Conservation (phyloP, 2,113 vertebrate genomes). For the Pavo muticus region DNA sequence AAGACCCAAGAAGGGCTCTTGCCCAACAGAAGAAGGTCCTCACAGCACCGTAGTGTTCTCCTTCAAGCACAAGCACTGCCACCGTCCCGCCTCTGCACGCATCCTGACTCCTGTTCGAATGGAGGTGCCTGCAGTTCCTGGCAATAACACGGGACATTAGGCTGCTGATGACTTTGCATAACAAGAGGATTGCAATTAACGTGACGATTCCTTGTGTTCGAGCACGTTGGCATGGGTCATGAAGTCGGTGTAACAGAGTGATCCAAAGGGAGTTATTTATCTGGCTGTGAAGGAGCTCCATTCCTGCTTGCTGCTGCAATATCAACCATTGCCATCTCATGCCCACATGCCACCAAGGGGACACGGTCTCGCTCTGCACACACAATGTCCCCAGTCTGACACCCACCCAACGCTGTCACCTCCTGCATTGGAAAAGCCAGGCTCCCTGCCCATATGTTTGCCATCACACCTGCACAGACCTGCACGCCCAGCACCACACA, state of each 20-base stretch:
- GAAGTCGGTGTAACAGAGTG: not conserved
- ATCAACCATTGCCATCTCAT: not conserved
- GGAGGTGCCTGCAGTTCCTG: not conserved
- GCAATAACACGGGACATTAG: constrained; percentile 73
- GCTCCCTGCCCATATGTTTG: not conserved
- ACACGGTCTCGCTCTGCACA: rapidly evolving
- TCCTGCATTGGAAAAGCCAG: not conserved
- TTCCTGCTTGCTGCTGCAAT: rapidly evolving
- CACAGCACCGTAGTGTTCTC: not conserved
- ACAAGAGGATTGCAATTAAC: constrained; percentile 68
- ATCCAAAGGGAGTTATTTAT: not conserved
- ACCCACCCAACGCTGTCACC: not conserved
- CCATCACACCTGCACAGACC: not conserved
- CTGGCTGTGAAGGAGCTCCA: not conserved
- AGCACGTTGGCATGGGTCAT: constrained; percentile 38
- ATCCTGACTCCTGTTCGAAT: not conserved
- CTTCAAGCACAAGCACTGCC: not conserved
- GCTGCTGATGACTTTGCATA: constrained; percentile 58
- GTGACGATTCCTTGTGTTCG: not conserved
- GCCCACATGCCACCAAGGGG: rapidly evolving
- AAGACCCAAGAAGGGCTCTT: not conserved
- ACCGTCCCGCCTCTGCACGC: not conserved
- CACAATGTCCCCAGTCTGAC: rapidly evolving
- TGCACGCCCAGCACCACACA: not conserved
- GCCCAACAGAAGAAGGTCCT: not conserved